Evolutionary conservation across 2,113 vertebrate genomes (phyloP).

Genomic region (Hemicordylus capensis): DNA sequence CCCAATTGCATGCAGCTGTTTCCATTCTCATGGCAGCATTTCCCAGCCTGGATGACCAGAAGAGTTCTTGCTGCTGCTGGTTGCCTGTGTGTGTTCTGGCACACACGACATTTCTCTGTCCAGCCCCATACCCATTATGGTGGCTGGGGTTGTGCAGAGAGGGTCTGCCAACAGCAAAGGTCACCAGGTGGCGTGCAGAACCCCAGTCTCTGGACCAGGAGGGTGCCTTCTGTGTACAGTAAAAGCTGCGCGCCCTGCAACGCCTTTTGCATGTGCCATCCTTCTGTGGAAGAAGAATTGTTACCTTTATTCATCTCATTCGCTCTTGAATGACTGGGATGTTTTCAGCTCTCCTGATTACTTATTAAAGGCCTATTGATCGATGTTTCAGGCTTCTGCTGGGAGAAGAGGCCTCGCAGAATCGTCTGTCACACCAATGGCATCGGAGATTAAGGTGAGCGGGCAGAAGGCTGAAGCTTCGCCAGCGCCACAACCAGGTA

Average conservation of each 20-base stretch:
- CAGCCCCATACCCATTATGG: background rate
- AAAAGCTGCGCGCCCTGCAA: background rate
- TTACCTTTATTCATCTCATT: conserved; percentile 54
- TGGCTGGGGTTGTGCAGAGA: background rate
- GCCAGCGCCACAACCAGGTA: conserved; percentile 62
- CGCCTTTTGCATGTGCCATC: background rate
- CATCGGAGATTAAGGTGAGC: conserved; percentile 48
- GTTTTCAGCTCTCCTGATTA: conserved; percentile 72
- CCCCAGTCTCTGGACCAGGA: background rate
- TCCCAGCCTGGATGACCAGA: background rate
- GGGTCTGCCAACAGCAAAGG: background rate
- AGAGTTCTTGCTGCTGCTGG: background rate
- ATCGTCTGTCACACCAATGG: conserved; percentile 58
- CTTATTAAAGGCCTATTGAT: conserved; percentile 79
- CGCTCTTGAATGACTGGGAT: conserved; percentile 54
- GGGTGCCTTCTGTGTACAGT: background rate
- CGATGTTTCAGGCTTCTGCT: conserved; percentile 67
- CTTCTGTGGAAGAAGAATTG: background rate
- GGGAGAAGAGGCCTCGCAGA: conserved; percentile 55
- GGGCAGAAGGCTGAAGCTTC: conserved; percentile 46
- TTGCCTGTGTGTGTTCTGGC: background rate
- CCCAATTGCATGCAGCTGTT: background rate
- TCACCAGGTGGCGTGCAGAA: too few species aligned
- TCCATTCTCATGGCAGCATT: background rate
- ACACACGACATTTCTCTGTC: background rate